These are phyloP conservation scores for Paedocypris micromegethes DNA, from an alignment of 2,797 vertebrate species.

Conservation along the genomic window DNA sequence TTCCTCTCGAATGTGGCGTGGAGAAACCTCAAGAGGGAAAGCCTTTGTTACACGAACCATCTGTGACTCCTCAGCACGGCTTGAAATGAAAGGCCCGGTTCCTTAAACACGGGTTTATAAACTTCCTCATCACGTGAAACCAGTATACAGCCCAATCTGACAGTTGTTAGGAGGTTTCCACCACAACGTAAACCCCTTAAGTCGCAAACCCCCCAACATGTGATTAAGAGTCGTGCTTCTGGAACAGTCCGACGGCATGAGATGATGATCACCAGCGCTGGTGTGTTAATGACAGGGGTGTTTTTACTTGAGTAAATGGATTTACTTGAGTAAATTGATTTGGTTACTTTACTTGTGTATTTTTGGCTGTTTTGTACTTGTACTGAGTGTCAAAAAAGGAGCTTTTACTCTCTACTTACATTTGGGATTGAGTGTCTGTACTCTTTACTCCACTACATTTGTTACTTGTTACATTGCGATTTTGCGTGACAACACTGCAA, in stretches of 20 bases:
- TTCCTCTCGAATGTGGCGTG: constrained; percentile 60
- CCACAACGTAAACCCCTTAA: constrained; percentile 20
- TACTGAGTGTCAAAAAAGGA: too few species aligned
- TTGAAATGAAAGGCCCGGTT: constrained; percentile 53
- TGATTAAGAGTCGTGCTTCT: constrained; percentile 10
- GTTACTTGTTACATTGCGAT: too few species aligned
- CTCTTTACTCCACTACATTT: too few species aligned
- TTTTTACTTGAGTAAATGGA: too few species aligned
- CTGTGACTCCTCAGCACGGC: constrained; percentile 59
- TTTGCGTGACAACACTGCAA: too few species aligned
- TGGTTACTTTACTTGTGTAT: too few species aligned
- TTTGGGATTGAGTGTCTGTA: too few species aligned
- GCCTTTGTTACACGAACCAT: constrained; percentile 68
- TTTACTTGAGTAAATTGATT: too few species aligned
- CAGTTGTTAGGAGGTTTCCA: constrained; percentile 24
- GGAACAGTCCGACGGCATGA: constrained; percentile 21
- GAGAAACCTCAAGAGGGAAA: constrained; percentile 59
- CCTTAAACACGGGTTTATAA: constrained; percentile 38
- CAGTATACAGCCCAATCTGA: constrained; percentile 29
- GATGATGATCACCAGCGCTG: constrained; percentile 15
- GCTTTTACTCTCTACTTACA: too few species aligned
- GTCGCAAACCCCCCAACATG: constrained; percentile 5
- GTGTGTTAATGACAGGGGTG: not conserved
- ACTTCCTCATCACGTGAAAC: constrained; percentile 28
- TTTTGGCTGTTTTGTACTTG: too few species aligned